Evolutionary conservation across 1,140 invertebrate species (phyloP).

Genomic region (Drosophila lowei): DNA sequence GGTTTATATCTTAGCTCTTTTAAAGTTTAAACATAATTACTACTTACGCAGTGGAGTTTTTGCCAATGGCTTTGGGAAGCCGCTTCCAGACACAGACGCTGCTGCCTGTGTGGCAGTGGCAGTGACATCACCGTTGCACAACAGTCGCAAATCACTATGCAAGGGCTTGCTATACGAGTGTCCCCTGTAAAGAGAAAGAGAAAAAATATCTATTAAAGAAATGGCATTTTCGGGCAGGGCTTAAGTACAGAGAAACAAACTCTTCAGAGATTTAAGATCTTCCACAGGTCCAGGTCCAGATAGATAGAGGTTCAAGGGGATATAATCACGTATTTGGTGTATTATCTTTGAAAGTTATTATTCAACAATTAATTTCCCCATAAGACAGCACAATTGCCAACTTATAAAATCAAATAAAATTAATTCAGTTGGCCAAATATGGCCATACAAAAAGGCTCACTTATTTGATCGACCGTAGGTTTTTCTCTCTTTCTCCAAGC

Average conservation of each 20-base stretch:
- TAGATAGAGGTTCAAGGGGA: too few relatives aligned
- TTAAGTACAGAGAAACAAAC: too few relatives aligned
- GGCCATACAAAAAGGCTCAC: conserved; percentile 2
- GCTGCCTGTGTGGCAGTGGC: conserved; percentile 12
- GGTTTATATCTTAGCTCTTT: too few relatives aligned
- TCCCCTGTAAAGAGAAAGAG: conserved; percentile 62
- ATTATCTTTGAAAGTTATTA: conserved; percentile 6
- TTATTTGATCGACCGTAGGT: background rate
- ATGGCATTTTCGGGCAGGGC: background rate
- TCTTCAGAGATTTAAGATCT: too few relatives aligned
- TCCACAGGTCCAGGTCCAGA: too few relatives aligned
- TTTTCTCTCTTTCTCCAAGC: background rate
- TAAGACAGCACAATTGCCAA: background rate
- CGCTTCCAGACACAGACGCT: conserved; percentile 39
- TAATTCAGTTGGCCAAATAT: conserved; percentile 21
- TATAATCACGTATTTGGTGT: too few relatives aligned
- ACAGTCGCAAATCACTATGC: conserved; percentile 77
- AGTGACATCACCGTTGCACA: conserved; percentile 31
- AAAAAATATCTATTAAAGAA: conserved; percentile 17
- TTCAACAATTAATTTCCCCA: conserved; percentile 18
- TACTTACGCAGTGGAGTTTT: conserved; percentile 81
- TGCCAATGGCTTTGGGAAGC: conserved; percentile 75
- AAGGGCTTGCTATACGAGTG: conserved; percentile 82
- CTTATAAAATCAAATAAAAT: conserved; percentile 14
- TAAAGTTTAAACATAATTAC: background rate